Evolutionary conservation across 2,113 vertebrate species (phyloP), one percentile per base, ranked within the genome.

Genomic region (Pseudorasbora parva): DNA sequence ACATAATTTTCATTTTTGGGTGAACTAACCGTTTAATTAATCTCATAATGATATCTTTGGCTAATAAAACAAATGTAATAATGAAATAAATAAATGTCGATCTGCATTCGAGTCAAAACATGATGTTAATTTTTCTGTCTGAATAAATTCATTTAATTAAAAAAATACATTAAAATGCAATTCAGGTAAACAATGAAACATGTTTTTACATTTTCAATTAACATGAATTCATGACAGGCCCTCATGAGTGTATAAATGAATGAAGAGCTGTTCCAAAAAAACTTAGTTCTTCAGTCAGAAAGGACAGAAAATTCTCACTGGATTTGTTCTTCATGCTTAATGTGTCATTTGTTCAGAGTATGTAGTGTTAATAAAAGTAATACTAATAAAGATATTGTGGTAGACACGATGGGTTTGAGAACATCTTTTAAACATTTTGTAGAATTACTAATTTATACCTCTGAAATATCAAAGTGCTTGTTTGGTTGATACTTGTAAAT

Each of bases 81-180:
- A n/a, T n/a, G n/a, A n/a, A n/a, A n/a, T n/a, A n/a, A n/a, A n/a
- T 30, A 30, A 30, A 30, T 30, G 30, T 30, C 30, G 1, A 30
- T 30, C 30, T 30, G 30, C 30, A 30, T 30, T 1, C 30, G 3
- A 30, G 30, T 27, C 23, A 60, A 27, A 12, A 25, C 23, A 6
- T 25, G n/a, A 23, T 62, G 5, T 62, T 27, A 0, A 62, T 6
- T 62, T 62, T 62, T 62, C 56, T 62, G 11, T 62, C 23, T 14
- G 17, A 14, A 62, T n/a, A n/a, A n/a, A n/a, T n/a, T 62, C 12
- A 27, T 14, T 7, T 2, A 1, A 62, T 62, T 14, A 1, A 62
- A 62, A 62, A n/a, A 62, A 62, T 62, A 30, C 59, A 62, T 62
- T 8, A n/a, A n/a, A n/a, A n/a, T n/a, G n/a, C n/a, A n/a, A n/a